Evolutionary conservation across 2,113 vertebrate species (phyloP).

Genomic region (Tautogolabrus adspersus): DNA sequence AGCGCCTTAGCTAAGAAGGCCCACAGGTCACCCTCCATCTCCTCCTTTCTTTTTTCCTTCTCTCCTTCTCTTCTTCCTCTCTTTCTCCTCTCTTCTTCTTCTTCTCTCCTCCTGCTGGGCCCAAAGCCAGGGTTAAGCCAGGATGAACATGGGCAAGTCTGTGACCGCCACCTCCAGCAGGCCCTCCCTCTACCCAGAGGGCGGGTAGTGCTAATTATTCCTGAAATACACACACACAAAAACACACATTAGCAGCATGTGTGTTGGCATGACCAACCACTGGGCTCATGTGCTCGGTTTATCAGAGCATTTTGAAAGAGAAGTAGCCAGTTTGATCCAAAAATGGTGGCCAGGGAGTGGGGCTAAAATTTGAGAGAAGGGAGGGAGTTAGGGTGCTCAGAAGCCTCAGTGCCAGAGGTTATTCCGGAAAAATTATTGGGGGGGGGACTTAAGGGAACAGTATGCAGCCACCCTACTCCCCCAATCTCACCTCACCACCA

Average conservation of each 20-base stretch:
- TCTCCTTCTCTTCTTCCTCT: not conserved
- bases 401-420: constrained; percentile 64
- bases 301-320: constrained; percentile 71
- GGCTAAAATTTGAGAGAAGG: constrained; percentile 36
- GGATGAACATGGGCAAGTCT: constrained; percentile 61
- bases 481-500: constrained; percentile 37
- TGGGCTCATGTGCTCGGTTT: constrained; percentile 78
- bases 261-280: constrained; percentile 64
- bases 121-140: constrained; percentile 73
- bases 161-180: constrained; percentile 53
- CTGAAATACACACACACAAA: constrained; percentile 31
- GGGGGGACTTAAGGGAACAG: constrained; percentile 64
- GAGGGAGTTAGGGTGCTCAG: constrained; percentile 39
- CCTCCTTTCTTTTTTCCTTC: constrained; percentile 37
- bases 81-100: not conserved
- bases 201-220: constrained; percentile 74
- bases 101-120: constrained; percentile 51
- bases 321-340: constrained; percentile 78
- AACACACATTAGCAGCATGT: constrained; percentile 43
- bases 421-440: constrained; percentile 71
- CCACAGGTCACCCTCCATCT: constrained; percentile 71
- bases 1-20: constrained; percentile 50
- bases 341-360: constrained; percentile 58
- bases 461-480: constrained; percentile 40
- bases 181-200: constrained; percentile 62